Conservation (phyloP, 2,113 vertebrate genomes). For the Cervus canadensis region DNA sequence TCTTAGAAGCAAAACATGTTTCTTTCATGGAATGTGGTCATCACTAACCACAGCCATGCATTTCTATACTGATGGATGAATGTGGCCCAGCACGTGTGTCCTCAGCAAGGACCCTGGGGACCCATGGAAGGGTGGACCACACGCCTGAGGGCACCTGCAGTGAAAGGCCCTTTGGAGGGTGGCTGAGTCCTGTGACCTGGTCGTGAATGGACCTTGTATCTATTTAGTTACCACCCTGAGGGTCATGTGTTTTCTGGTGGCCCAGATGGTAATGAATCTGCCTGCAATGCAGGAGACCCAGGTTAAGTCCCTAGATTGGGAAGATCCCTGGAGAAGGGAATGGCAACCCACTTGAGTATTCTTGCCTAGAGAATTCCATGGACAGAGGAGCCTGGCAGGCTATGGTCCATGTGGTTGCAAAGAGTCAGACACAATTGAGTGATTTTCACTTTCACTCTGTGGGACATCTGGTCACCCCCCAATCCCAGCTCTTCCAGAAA, state of each 20-base stretch:
- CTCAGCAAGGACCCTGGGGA: background rate
- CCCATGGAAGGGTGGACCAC: fast-evolving
- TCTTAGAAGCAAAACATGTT: background rate
- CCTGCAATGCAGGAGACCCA: background rate
- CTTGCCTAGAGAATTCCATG: background rate
- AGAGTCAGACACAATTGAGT: fast-evolving
- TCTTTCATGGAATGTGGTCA: background rate
- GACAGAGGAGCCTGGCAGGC: background rate
- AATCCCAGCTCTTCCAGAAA: background rate
- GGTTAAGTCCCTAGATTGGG: background rate
- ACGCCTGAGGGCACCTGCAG: background rate
- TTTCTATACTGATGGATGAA: background rate
- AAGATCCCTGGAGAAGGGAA: background rate
- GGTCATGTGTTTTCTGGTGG: background rate
- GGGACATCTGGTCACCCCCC: background rate
- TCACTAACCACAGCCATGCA: too few relatives aligned
- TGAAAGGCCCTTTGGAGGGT: background rate
- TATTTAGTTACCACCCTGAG: background rate
- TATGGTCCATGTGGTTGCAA: fast-evolving
- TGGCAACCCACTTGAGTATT: background rate
- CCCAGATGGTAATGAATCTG: background rate
- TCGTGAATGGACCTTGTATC: background rate
- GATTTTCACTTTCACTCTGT: background rate
- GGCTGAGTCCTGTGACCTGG: background rate
- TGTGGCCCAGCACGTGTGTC: fast-evolving